A percentile compares a stretch with the other conserved stretches of the same genome.
Evolutionary conservation across 2,888 invertebrate genomes (phyloP).

Genomic region (Caenorhabditis imperialis): DNA sequence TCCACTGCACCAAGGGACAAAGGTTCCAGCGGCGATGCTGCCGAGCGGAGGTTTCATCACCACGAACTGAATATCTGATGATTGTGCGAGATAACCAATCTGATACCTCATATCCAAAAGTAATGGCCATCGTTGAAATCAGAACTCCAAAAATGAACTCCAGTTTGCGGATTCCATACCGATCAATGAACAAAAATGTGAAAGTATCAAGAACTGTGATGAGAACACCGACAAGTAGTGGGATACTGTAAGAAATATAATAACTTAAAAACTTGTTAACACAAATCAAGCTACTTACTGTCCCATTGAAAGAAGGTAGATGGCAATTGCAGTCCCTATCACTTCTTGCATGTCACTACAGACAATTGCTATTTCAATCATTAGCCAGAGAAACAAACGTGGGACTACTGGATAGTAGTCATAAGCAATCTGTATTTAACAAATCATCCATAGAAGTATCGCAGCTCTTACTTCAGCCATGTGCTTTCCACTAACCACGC

Average conservation of each 20-base stretch:
- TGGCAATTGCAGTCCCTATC: conserved; percentile 90
- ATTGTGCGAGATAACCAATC: too few relatives aligned
- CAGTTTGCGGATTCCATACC: conserved; percentile 86
- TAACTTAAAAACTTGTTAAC: too few relatives aligned
- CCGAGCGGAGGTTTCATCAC: conserved; percentile 84
- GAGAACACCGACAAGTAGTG: conserved; percentile 87
- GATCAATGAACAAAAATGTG: conserved; percentile 89
- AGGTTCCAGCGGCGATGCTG: conserved; percentile 85
- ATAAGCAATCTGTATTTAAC: conserved; percentile 79
- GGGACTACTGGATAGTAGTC: conserved; percentile 86
- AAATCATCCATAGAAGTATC: conserved; percentile 37
- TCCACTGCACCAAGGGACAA: conserved; percentile 86
- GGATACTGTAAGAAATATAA: conserved; percentile 81
- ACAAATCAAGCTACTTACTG: conserved; percentile 83
- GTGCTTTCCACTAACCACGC: conserved; percentile 90
- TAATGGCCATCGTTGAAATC: conserved; percentile 88
- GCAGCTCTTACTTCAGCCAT: conserved; percentile 82
- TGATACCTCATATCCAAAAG: conserved; percentile 86
- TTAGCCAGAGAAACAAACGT: conserved; percentile 81
- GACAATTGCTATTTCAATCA: conserved; percentile 92
- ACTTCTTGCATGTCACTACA: conserved; percentile 91
- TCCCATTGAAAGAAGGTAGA: conserved; percentile 87
- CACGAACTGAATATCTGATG: too few relatives aligned
- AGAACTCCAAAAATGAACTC: conserved; percentile 89
- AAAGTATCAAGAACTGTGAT: conserved; percentile 91